Percentiles rank a stretch among this genome's conserved stretches.
Evolutionary conservation across 1,140 invertebrate genomes (phyloP).

Genomic region (Drosophila miranda): DNA sequence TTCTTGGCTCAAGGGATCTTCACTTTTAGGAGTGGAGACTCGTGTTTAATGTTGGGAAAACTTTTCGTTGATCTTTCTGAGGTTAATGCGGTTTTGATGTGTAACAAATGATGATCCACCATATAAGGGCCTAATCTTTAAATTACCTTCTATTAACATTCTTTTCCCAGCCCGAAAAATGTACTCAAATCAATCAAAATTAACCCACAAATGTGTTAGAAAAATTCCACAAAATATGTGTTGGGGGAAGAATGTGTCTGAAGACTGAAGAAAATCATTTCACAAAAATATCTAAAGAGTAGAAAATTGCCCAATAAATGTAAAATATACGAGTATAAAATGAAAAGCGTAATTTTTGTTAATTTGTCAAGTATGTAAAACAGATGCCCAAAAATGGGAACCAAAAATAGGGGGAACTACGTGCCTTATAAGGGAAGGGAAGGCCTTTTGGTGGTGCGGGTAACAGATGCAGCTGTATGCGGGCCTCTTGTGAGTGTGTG

Average conservation of each 20-base stretch:
- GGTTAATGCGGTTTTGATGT: conserved; percentile 15
- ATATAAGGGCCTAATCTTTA: conserved; percentile 1
- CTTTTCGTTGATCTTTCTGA: too few relatives aligned
- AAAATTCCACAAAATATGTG: not conserved
- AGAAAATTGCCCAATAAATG: conserved; percentile 9
- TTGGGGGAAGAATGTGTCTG: conserved; percentile 19
- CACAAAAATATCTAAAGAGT: too few relatives aligned
- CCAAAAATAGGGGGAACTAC: conserved; percentile 23
- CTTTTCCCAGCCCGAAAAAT: conserved; percentile 30
- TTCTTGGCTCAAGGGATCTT: too few relatives aligned
- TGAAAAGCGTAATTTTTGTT: conserved; percentile 73
- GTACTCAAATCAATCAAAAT: conserved; percentile 67
- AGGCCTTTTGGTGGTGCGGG: not conserved
- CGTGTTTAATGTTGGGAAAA: not conserved
- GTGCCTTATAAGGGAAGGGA: conserved; percentile 6
- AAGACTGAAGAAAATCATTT: too few relatives aligned
- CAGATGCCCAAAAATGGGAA: conserved; percentile 57
- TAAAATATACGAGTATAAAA: conserved; percentile 19
- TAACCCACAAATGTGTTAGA: conserved; percentile 19
- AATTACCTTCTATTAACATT: conserved; percentile 10
- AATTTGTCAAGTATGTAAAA: conserved; percentile 80
- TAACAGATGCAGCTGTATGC: conserved; percentile 36
- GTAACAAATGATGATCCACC: conserved; percentile 16
- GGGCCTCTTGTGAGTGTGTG: conserved; percentile 41
- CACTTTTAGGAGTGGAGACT: too few relatives aligned